These are phyloP conservation scores for Tachystola acroxantha DNA, from an alignment of 2,888 invertebrate genomes.

Conservation along the genomic window DNA sequence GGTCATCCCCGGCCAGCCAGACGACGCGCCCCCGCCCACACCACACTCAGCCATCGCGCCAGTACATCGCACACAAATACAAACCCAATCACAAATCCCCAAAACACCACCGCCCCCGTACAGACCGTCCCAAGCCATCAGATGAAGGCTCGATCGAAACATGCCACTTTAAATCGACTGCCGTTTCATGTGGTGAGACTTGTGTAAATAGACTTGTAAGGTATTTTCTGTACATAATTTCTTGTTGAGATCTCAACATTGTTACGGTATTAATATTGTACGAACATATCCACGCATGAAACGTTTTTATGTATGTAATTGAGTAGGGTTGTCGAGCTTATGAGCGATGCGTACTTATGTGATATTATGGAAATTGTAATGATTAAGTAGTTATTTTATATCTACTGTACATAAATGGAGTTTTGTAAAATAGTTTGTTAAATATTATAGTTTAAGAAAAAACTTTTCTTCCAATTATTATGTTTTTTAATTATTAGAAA, in stretches of 20 bases:
- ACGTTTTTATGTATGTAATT: slow-evolving; percentile 41
- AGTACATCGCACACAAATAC: slow-evolving; percentile 44
- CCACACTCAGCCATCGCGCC: slow-evolving; percentile 36
- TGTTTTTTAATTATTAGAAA: slow-evolving; percentile 12
- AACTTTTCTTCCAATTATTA: slow-evolving; percentile 46
- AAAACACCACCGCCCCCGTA: slow-evolving; percentile 74
- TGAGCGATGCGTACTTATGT: slow-evolving; percentile 71
- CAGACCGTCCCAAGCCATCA: slow-evolving; percentile 68
- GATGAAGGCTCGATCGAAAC: slow-evolving; percentile 54
- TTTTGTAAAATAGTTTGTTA: slow-evolving; percentile 44
- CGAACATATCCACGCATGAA: slow-evolving; percentile 61
- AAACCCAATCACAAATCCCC: slow-evolving; percentile 38
- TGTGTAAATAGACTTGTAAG: slow-evolving; percentile 36
- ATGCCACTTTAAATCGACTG: slow-evolving; percentile 69
- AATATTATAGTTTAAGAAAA: slow-evolving; percentile 29
- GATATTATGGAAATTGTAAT: slow-evolving; percentile 62
- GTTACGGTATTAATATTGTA: slow-evolving; percentile 60
- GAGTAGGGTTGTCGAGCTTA: slow-evolving; percentile 41
- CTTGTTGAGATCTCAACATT: slow-evolving; percentile 25
- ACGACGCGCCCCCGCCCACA: slow-evolving; percentile 26
- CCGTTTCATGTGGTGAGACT: slow-evolving; percentile 70
- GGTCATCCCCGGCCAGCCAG: slow-evolving; percentile 21
- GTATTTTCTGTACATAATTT: slow-evolving; percentile 20
- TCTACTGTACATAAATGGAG: slow-evolving; percentile 58
- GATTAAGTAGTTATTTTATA: slow-evolving; percentile 59